These are phyloP conservation scores for Scolanthus callimorphus DNA, from an alignment of 92 coral and sea anemone species.

Conservation along the genomic window DNA sequence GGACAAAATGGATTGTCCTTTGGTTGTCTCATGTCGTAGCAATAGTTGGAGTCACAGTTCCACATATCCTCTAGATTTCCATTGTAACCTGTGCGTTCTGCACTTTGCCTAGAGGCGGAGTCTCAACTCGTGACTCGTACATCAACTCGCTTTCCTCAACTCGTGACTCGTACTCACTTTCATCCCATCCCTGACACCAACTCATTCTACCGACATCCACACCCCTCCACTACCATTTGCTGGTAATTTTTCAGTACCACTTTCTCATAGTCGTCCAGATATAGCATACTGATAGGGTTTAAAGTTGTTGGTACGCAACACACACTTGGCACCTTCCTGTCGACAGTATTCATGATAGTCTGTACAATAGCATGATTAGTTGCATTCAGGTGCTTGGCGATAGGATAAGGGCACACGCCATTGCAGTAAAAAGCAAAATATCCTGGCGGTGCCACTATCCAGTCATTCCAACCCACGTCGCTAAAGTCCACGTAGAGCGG, in stretches of 20 bases:
- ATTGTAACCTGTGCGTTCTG: too few relatives aligned
- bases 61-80: too few relatives aligned
- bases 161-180: too few relatives aligned
- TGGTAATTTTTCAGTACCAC: constrained; percentile 84
- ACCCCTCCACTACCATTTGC: constrained; percentile 94
- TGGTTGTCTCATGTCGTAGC: too few relatives aligned
- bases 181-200: too few relatives aligned
- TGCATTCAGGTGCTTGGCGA: constrained; percentile 68
- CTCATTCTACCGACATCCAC: constrained; percentile 78
- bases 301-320: constrained; percentile 94
- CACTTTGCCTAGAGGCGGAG: too few relatives aligned
- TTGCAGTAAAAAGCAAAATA: constrained; percentile 77
- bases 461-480: constrained; percentile 87
- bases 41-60: too few relatives aligned
- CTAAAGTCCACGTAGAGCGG: constrained; percentile 79
- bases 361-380: constrained; percentile 98
- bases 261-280: constrained; percentile 52
- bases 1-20: too few relatives aligned
- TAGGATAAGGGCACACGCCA: constrained; percentile 84
- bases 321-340: constrained; percentile 68
- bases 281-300: constrained; percentile 77
- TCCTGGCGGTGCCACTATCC: constrained; percentile 95
- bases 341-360: constrained; percentile 72
- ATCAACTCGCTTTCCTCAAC: too few relatives aligned
- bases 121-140: too few relatives aligned